Base-by-base conservation (phyloP, 2,113 vertebrate genomes). In the Saguinus imperator region DNA sequence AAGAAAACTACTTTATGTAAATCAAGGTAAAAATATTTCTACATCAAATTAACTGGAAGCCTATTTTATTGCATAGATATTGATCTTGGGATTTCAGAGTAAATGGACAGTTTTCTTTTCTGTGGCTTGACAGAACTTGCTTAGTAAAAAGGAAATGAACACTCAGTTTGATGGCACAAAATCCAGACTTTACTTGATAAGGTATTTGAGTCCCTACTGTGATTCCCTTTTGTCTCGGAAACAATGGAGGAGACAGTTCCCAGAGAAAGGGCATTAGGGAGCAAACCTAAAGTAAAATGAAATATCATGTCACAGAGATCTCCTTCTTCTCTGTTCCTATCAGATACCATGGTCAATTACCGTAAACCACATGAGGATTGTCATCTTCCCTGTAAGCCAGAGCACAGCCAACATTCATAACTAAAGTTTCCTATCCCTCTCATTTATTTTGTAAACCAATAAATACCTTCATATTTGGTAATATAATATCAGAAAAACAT, bases 141-240 rank as follows among this genome's bases (percentile, higher is more conserved):
- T 85, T 40, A 48, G 37, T 45, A 35, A 86, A 86, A 75, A 95
- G 29, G 17, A 21, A 48, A 23, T 6, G 4, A 72, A 45, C 0
- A 35, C 55, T 17, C 40, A 68, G 6, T 32, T 75, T 17, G 57
- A 80, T 45, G n/a, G 23, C 48, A 75, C 29, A 52, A 75, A 86
- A 45, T 72, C 52, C 50, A 70, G 45, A 40, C 17, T 79, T 57
- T 29, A 77, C n/a, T 40, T 61, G 52, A 76, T 57, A 45, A 75
- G 18, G 5, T 23, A 57, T 20, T 82, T 89, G 32, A 76, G 72
- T 75, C 29, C 76, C 48, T 18, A 35, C 43, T 55, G 21, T 55
- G 66, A 61, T 76, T 96, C 11, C 35, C 37, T 95, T 91, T 94
- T 40, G 73, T 87, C 66, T 87, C 81, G 17, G 58, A 94, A 93